These are phyloP conservation scores for Gastracanthus pulcherrimus DNA, from an alignment of 2,888 invertebrate species.

Conservation along the genomic window DNA sequence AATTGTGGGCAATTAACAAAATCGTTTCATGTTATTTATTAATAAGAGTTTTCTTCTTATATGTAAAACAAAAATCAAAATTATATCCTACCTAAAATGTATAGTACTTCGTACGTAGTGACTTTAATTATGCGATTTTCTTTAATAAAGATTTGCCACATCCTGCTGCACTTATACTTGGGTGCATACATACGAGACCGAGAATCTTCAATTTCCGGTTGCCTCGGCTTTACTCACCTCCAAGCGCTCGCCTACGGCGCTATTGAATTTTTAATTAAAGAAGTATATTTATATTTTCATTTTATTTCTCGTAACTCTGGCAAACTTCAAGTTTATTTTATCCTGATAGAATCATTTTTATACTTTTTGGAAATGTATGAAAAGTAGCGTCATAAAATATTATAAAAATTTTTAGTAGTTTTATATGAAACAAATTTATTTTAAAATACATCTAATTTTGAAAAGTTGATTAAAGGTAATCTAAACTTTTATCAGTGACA, in stretches of 20 bases:
- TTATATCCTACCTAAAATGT: no score
- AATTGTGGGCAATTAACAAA: background rate
- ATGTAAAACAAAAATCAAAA: background rate
- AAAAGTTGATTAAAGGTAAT: background rate
- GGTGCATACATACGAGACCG: background rate
- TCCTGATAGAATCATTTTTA: background rate
- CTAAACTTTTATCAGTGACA: no score
- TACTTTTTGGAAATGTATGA: background rate
- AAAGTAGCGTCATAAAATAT: background rate
- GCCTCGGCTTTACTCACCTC: background rate
- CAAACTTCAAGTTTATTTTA: no score
- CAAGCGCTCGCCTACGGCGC: conserved; percentile 12
- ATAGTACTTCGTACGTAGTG: background rate
- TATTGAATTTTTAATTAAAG: conserved; percentile 37
- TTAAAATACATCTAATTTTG: background rate
- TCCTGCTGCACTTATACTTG: background rate
- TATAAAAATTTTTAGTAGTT: no score
- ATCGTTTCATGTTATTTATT: background rate
- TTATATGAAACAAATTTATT: no score
- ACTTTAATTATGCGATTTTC: background rate
- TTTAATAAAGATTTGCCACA: background rate
- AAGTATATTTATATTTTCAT: conserved; percentile 24
- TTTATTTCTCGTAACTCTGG: background rate
- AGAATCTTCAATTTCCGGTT: conserved; percentile 44
- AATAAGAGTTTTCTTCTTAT: background rate